These are phyloP conservation scores for Parapsyche elsis DNA, from an alignment of 1,140 invertebrate species.

Conservation along the genomic window DNA sequence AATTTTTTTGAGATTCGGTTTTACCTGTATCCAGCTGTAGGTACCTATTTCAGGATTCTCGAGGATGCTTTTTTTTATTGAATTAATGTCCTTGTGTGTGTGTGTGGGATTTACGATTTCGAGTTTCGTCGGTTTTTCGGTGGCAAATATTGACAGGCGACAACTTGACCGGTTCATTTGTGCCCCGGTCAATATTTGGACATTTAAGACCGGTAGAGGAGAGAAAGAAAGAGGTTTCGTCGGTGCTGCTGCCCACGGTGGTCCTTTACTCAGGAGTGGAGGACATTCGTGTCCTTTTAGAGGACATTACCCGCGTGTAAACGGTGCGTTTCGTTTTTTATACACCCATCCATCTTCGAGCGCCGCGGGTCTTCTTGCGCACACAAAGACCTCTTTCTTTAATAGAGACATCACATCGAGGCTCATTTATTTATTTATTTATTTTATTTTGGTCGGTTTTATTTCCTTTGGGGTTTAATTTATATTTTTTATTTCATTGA, in stretches of 20 bases:
- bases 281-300: not conserved
- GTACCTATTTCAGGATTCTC: too few relatives aligned
- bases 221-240: not conserved
- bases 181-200: not conserved
- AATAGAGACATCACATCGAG: conserved; percentile 33
- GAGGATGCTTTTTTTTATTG: too few relatives aligned
- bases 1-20: too few relatives aligned
- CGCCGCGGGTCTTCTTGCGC: conserved; percentile 4
- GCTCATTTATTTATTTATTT: not conserved
- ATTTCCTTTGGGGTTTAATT: not conserved
- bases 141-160: not conserved
- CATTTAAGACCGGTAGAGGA: conserved; percentile 2
- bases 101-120: not conserved
- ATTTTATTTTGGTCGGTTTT: not conserved
- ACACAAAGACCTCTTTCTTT: conserved; percentile 18
- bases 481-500: not conserved
- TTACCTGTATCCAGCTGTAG: too few relatives aligned
- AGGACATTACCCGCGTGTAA: conserved; percentile 38
- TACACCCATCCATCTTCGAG: conserved; percentile 10
- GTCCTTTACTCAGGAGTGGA: not conserved
- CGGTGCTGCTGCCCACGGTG: not conserved
- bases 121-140: not conserved
- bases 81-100: too few relatives aligned
- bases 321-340: conserved; percentile 31
- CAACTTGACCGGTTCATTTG: not conserved